phyloP scores from a whole-genome alignment of 1,140 invertebrate genomes.

The Drosophila rufa region DNA sequence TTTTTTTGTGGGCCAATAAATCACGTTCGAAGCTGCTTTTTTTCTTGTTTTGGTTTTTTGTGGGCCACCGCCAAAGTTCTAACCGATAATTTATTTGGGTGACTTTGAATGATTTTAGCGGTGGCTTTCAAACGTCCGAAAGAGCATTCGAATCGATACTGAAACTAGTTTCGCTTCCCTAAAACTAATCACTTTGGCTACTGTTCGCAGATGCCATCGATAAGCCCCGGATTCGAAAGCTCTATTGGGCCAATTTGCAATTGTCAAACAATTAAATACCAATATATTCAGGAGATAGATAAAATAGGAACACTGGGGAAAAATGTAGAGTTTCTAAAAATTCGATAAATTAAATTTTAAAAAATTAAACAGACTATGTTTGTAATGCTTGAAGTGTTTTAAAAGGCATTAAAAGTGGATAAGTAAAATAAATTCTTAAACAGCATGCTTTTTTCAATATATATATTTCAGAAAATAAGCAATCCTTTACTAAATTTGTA shows the following conservation, averaged over 20 bases:
- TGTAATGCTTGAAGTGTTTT: no score
- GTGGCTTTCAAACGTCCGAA: conserved; percentile 48
- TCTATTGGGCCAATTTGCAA: conserved; percentile 53
- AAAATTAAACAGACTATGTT: background rate
- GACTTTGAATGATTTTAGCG: conserved; percentile 69
- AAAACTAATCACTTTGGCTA: conserved; percentile 58
- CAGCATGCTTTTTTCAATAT: no score
- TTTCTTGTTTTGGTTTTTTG: conserved; percentile 20
- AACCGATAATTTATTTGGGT: conserved; percentile 62
- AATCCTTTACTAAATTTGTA: no score
- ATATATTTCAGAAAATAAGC: no score
- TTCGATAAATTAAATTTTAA: background rate
- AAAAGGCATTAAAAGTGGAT: no score
- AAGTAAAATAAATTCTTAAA: no score
- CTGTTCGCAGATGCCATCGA: conserved; percentile 55
- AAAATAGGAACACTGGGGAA: background rate
- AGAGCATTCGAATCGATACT: conserved; percentile 12
- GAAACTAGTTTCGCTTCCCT: conserved; percentile 48
- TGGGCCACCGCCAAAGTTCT: conserved; percentile 54
- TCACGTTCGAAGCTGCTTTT: conserved; percentile 49
- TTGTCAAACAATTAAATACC: conserved; percentile 73
- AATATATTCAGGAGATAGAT: conserved; percentile 55
- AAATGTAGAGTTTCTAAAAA: background rate
- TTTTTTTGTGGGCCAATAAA: conserved; percentile 71
- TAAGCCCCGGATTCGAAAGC: conserved; percentile 27